A percentile compares a stretch with the other conserved stretches of the same genome.
phyloP scores from a whole-genome alignment of 2,113 vertebrate species.

The Anthoscopus minutus region DNA sequence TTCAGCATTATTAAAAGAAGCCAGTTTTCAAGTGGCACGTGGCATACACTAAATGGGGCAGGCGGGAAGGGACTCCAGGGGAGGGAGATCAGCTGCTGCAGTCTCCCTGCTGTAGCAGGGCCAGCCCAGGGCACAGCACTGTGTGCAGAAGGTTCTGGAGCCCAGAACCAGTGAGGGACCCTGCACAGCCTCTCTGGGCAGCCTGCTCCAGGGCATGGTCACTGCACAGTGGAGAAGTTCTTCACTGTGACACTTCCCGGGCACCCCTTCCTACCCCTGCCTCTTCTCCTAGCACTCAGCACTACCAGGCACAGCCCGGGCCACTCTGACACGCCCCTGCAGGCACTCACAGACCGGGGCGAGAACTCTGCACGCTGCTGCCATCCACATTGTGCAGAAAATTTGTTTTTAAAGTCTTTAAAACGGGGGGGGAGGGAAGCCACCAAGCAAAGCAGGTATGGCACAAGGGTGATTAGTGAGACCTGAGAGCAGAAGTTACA shows the following conservation, averaged over 20 bases:
- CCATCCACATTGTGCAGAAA: not conserved
- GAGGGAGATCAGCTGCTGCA: not conserved
- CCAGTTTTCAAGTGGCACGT: accelerated
- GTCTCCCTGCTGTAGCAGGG: not conserved
- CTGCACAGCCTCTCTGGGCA: not conserved
- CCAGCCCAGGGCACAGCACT: not conserved
- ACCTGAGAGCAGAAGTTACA: not conserved
- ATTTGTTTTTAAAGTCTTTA: not conserved
- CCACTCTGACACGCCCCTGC: not conserved
- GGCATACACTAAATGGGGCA: not conserved
- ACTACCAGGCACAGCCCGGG: not conserved
- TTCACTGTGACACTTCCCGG: not conserved
- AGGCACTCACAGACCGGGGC: not conserved
- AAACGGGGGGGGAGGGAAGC: not conserved
- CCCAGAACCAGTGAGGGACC: not conserved
- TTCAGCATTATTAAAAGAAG: not conserved
- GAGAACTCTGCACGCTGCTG: not conserved
- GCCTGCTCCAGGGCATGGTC: not conserved
- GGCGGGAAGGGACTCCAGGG: not conserved
- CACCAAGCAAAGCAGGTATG: not conserved
- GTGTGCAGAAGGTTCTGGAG: not conserved
- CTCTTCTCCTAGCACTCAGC: accelerated
- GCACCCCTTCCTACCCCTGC: not conserved
- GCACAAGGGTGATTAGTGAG: not conserved
- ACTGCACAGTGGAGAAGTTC: not conserved